Evolutionary conservation across 2,113 vertebrate species (phyloP).

Genomic region (Equus przewalskii): DNA sequence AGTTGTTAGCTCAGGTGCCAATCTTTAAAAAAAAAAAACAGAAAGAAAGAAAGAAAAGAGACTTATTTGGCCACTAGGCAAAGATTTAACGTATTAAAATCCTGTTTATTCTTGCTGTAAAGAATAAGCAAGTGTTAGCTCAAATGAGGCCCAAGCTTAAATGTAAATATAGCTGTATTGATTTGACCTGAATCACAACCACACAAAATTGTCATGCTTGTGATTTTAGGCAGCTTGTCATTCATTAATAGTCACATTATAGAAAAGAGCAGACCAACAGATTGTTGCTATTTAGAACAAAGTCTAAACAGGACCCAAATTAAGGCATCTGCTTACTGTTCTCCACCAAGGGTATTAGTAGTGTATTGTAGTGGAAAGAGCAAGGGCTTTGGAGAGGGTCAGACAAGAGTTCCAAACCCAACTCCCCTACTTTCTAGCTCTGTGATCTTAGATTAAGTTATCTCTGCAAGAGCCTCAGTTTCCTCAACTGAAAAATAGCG

Average conservation of each 20-base stretch:
- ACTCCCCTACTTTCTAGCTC: background rate
- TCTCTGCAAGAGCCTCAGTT: background rate
- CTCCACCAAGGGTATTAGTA: background rate
- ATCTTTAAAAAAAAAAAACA: too few relatives aligned
- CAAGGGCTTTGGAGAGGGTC: background rate
- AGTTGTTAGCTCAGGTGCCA: too few relatives aligned
- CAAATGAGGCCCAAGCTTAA: background rate
- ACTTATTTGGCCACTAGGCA: background rate
- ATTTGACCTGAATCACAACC: conserved; percentile 13
- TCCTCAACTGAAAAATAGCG: background rate
- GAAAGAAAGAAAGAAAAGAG: conserved; percentile 60
- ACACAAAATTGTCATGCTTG: background rate
- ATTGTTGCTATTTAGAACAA: background rate
- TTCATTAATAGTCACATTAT: conserved; percentile 31
- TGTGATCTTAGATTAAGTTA: conserved; percentile 20
- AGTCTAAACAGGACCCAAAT: background rate
- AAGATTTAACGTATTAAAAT: conserved; percentile 3
- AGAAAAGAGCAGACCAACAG: background rate
- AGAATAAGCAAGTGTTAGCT: conserved; percentile 20
- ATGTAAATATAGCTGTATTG: background rate
- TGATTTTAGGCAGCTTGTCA: conserved; percentile 26
- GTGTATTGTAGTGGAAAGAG: background rate
- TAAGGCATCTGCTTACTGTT: conserved; percentile 25
- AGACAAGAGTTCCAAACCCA: background rate
- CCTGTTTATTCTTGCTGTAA: conserved; percentile 22